Base-by-base conservation (phyloP, 2,113 vertebrate species). In the Cnemophilus loriae region DNA sequence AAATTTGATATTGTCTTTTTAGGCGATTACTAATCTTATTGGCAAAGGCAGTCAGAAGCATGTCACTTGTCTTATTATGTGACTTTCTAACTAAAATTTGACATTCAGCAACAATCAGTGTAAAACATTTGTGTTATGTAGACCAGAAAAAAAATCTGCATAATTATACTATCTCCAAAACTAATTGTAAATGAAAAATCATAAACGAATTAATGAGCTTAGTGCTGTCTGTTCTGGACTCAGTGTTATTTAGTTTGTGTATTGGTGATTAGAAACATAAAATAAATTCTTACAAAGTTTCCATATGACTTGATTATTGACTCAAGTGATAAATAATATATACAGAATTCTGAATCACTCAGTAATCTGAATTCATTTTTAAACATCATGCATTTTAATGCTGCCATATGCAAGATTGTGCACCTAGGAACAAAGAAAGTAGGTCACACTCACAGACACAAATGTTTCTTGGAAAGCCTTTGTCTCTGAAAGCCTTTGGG, bases 341-440 rank as follows among this genome's bases (percentile, higher is more conserved):
- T n/a, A 57, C 15, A 87, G 7, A 91, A 87, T 60, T 87, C 77
- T 69, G 46, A 87, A 89, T 87, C 47, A 60, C 32, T 75, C 35
- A 49, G 61, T 79, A 87, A 95, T 87, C 49, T 79, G 52, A 84
- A 91, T 84, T 85, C 1, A 87, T 91, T 94, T 96, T 91, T 89
- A 91, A 97, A 65, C 74, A 79, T 56, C 69, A 89, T 89, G 32
- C 57, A 95, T 94, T 96, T 93, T 94, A 96, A 91, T 89, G 65
- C 22, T 85, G 61, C 53, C 53, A 56, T 53, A 87, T 84, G 67
- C 30, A 85, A 65, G 73, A 47, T 0, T 41, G 41, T 53, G 82
- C 53, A 57, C 30, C 41, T 50, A 89, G 41, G 53, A 93, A 76
- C 49, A 82, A 18, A 76, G 53, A 91, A 95, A 93, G 49, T 82